Conservation (phyloP, 2,797 vertebrate species). For the Lemur catta region DNA sequence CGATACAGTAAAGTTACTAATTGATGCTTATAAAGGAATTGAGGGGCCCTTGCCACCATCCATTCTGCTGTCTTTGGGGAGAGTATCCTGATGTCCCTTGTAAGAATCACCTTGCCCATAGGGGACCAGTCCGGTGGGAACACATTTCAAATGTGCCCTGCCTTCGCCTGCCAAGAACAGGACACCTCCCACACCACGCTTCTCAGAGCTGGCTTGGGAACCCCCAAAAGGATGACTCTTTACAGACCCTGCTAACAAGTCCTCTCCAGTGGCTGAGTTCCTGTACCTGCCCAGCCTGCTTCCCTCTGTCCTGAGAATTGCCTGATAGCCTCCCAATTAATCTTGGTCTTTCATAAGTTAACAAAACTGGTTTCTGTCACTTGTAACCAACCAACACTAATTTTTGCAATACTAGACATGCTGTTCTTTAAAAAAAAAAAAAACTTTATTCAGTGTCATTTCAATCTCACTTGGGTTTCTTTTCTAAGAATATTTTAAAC, state of each 20-base stretch:
- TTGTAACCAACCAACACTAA: not conserved
- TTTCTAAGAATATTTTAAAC: not conserved
- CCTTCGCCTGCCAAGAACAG: not conserved
- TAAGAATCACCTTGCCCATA: not conserved
- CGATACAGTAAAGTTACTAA: fast-evolving
- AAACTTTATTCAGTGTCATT: not conserved
- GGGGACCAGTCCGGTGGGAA: not conserved
- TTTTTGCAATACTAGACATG: not conserved
- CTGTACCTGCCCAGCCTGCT: no score
- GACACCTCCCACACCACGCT: not conserved
- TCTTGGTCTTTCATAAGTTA: not conserved
- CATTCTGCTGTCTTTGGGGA: not conserved
- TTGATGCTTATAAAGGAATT: not conserved
- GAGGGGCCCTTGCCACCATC: no score
- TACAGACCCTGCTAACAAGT: not conserved
- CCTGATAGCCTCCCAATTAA: fast-evolving
- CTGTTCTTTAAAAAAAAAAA: not conserved
- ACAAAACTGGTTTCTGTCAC: not conserved
- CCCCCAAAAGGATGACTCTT: not conserved
- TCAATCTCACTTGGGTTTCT: not conserved
- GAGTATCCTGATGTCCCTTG: not conserved
- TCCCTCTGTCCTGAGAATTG: not conserved
- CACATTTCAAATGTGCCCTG: no score
- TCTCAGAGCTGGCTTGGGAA: not conserved
- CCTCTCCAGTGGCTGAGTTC: fast-evolving